Evolutionary conservation across 2,797 vertebrate species (phyloP).

Genomic region (Sibirionetta formosa): DNA sequence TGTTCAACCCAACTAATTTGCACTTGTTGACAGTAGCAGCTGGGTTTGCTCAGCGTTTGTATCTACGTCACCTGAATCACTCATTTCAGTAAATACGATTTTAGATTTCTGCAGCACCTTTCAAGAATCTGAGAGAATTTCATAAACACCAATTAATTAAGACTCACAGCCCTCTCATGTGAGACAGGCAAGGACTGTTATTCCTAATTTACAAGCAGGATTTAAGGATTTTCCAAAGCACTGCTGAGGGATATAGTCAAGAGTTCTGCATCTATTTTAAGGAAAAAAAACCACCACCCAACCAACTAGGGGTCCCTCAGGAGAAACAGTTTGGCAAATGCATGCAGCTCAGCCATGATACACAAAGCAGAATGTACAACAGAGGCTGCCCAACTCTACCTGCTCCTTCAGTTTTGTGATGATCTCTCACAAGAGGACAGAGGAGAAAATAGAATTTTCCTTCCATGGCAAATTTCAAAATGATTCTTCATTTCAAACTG

Average conservation of each 20-base stretch:
- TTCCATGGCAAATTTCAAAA: neutral
- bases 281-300: neutral
- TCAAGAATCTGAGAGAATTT: conserved; percentile 41
- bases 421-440: neutral
- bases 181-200: neutral
- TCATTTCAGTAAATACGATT: neutral
- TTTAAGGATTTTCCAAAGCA: conserved; percentile 11
- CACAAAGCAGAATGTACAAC: neutral
- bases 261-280: neutral
- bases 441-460: neutral
- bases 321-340: neutral
- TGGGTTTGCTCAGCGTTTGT: conserved; percentile 9
- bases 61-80: neutral
- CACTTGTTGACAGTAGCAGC: neutral
- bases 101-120: conserved; percentile 19
- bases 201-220: neutral
- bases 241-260: neutral
- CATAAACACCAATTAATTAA: conserved; percentile 16
- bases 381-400: neutral
- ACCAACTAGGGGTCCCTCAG: neutral
- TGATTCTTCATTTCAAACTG: conserved; percentile 12
- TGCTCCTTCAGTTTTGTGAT: neutral
- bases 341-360: neutral
- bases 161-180: neutral
- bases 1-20: neutral